A percentile compares a stretch with the other conserved stretches of the same genome.
Evolutionary conservation across 2,113 vertebrate species (phyloP).

Genomic region (Chamaetylas fuelleborni): DNA sequence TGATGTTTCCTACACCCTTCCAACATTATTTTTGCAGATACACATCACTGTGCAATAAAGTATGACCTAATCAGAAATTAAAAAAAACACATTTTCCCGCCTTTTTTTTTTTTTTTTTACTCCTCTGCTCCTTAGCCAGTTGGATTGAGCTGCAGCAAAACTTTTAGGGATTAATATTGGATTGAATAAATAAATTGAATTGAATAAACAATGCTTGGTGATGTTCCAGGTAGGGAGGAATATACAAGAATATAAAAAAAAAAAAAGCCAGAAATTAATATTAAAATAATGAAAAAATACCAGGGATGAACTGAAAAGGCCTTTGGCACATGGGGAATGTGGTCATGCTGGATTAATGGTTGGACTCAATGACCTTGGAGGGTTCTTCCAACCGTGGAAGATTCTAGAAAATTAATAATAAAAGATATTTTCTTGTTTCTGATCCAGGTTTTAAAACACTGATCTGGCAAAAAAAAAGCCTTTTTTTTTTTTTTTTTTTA

Average conservation of each 20-base stretch:
- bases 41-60: neutral
- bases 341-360: neutral
- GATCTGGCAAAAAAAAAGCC: neutral
- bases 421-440: neutral
- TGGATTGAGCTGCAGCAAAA: neutral
- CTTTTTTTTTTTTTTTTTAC: neutral
- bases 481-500: neutral
- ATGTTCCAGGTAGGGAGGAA: neutral
- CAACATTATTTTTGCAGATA: neutral
- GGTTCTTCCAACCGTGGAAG: neutral
- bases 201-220: neutral
- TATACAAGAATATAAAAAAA: neutral
- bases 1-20: neutral
- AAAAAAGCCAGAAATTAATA: neutral
- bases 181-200: too few relatives aligned
- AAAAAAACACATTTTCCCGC: neutral
- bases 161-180: neutral
- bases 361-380: neutral
- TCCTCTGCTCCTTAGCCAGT: neutral
- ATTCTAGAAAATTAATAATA: rapidly evolving
- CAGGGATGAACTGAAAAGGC: neutral
- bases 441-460: neutral
- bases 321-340: neutral
- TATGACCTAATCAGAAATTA: neutral
- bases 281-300: neutral